Evolutionary conservation across 2,888 invertebrate genomes (phyloP).

Genomic region (Erebia ligea): DNA sequence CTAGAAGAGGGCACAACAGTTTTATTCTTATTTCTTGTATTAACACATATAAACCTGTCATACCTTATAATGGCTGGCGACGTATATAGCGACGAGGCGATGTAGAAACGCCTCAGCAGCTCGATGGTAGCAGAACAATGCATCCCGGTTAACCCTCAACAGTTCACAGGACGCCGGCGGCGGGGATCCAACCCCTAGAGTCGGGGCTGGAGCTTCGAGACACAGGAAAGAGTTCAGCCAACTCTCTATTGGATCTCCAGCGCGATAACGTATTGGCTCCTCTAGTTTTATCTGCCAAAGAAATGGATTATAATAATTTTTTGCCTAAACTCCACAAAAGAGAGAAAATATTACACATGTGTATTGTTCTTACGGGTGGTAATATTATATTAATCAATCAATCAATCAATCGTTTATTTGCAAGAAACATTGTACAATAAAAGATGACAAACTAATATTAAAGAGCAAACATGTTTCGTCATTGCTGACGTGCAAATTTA

Average conservation of each 20-base stretch:
- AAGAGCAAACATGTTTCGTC: no score
- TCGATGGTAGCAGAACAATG: slow-evolving; percentile 97
- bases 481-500: no score
- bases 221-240: slow-evolving; percentile 97
- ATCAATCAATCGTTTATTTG: no score
- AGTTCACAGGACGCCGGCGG: slow-evolving; percentile 95
- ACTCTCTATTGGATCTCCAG: slow-evolving; percentile 92
- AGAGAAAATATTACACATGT: no score
- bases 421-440: no score
- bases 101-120: slow-evolving; percentile 97
- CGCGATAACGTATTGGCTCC: slow-evolving; percentile 97
- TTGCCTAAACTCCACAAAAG: background rate
- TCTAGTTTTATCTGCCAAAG: slow-evolving; percentile 88
- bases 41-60: slow-evolving; percentile 22
- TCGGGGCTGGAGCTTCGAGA: slow-evolving; percentile 90
- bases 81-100: slow-evolving; percentile 95
- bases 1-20: no score
- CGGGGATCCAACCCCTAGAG: slow-evolving; percentile 92
- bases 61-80: slow-evolving; percentile 98
- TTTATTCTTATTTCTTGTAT: no score
- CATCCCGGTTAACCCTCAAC: slow-evolving; percentile 93
- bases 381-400: no score
- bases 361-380: no score
- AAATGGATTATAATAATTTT: background rate
- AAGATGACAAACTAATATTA: no score